Base-by-base conservation (phyloP, 2,113 vertebrate genomes). In the Anhinga anhinga region DNA sequence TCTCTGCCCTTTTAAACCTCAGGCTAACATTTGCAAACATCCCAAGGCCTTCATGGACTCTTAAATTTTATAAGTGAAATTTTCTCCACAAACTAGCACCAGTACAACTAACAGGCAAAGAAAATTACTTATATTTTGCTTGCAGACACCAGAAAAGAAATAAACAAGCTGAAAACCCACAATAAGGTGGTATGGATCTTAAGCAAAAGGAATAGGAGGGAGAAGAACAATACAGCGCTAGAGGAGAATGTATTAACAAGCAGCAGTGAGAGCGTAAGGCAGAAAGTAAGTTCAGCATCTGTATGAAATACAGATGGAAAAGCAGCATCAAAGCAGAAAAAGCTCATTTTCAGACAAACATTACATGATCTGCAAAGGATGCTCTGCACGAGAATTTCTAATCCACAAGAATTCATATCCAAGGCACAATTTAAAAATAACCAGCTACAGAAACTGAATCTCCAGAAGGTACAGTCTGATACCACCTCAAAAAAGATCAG, bases 351-450 rank as follows among this genome's bases (percentile, higher is more conserved):
- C 53, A 69, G 40, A 76, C 36, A 87, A 82, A 89, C 0, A 3
- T 72, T 82, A 82, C n/a, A 62, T 55, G 58, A 91, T 65, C 77
- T 87, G 62, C 40, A 84, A 74, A 26, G 42, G 55, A 42, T 25
- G 49, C 32, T 85, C 87, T 69, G 42, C 73, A 82, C 82, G 53
- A 90, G 45, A 87, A 77, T 85, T 82, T 82, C 61, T 80, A 91
- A 87, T 26, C 9, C 55, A 71, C 30, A 90, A 87, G 62, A 91
- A 95, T 58, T 61, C 13, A 49, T 26, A 81, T 22, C 50, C 27
- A 91, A 85, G 62, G 70, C n/a, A 72, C 40, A 91, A 47, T 85
- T 91, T 55, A 59, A 95, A 96, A 96, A 84, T 58, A 95, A 76
- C 13, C 44, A 72, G 38, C 36, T 77, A 87, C 32, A 81, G 73